Evolutionary conservation across 1,140 invertebrate species (phyloP).

Genomic region (Diachasmimorpha longicaudata): DNA sequence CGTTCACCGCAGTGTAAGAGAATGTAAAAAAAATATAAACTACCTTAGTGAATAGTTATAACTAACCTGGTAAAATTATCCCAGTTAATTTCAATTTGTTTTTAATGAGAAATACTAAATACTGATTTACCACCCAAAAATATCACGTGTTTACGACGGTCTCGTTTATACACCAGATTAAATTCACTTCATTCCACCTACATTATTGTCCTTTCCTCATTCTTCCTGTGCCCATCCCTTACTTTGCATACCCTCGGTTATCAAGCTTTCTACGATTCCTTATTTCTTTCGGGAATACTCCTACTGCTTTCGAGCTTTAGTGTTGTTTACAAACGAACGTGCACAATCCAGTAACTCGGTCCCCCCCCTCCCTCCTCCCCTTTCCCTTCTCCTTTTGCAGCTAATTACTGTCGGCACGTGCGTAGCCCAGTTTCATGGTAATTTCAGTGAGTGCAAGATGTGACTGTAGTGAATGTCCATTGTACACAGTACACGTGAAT

Average conservation of each 20-base stretch:
- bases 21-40: not conserved
- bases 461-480: not conserved
- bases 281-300: not conserved
- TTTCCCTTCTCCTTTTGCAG: conserved; percentile 14
- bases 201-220: not conserved
- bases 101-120: not conserved
- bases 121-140: not conserved
- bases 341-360: conserved; percentile 12
- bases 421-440: conserved; percentile 27
- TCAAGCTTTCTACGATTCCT: not conserved
- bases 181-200: not conserved
- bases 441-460: conserved; percentile 19
- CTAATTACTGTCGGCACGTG: conserved; percentile 34
- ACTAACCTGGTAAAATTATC: not conserved
- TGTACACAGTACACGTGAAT: not conserved
- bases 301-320: not conserved
- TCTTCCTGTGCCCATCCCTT: not conserved
- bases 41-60: not conserved
- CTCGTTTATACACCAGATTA: not conserved
- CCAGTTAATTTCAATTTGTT: not conserved
- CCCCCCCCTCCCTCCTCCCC: not conserved
- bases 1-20: not conserved
- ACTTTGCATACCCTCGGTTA: not conserved
- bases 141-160: not conserved
- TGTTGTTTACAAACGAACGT: conserved; percentile 22